Evolutionary conservation across 2,797 vertebrate species (phyloP).

Genomic region (Crocodylus rhombifer): DNA sequence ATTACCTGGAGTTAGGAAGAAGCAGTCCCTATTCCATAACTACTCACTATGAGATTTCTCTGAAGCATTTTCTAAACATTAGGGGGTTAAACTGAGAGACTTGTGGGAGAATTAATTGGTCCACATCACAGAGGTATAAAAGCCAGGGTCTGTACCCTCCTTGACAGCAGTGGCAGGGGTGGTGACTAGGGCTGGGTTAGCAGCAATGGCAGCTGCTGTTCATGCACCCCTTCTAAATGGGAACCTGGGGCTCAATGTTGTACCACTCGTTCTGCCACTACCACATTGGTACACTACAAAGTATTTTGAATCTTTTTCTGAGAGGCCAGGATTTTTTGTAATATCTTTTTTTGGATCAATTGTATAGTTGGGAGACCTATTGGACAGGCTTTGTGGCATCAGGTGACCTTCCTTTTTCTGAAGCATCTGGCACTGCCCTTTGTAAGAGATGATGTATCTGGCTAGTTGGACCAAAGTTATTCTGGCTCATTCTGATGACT

Average conservation of each 20-base stretch:
- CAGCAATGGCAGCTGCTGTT: too few species aligned
- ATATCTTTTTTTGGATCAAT: too few species aligned
- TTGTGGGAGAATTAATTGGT: not conserved
- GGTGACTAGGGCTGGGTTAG: too few species aligned
- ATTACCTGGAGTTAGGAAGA: fast-evolving
- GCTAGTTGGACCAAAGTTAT: not conserved
- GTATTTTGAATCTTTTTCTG: not conserved
- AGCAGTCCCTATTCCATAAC: not conserved
- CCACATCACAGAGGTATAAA: too few species aligned
- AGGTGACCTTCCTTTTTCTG: not conserved
- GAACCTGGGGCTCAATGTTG: too few species aligned
- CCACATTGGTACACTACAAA: not conserved
- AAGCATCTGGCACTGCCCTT: not conserved
- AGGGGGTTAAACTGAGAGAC: not conserved
- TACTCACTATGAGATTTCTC: constrained; percentile 19
- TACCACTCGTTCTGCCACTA: not conserved
- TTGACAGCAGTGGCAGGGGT: too few species aligned
- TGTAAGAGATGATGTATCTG: not conserved
- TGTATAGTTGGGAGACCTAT: too few species aligned
- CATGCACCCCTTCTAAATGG: too few species aligned
- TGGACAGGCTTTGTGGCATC: too few species aligned
- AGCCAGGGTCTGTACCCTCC: too few species aligned
- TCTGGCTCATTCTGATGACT: not conserved
- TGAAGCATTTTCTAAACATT: not conserved
- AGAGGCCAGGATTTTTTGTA: too few species aligned